These are phyloP conservation scores for Hyles euphorbiae DNA, from an alignment of 1,140 invertebrate species.

Conservation along the genomic window DNA sequence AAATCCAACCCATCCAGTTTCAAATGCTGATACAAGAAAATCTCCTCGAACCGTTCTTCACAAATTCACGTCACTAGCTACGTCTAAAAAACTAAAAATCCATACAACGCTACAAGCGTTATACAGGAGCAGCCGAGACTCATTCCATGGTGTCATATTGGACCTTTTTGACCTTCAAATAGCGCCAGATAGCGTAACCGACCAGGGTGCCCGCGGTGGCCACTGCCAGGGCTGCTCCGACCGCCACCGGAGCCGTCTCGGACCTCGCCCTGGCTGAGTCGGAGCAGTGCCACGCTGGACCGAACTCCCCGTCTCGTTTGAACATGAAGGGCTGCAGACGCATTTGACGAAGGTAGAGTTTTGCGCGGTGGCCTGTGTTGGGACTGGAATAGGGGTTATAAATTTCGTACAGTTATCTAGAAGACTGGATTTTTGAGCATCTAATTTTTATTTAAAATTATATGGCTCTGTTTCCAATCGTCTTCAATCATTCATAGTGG, in stretches of 20 bases:
- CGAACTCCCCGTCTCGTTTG: slow-evolving; percentile 76
- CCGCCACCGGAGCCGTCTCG: slow-evolving; percentile 90
- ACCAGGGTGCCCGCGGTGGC: slow-evolving; percentile 86
- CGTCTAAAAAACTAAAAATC: too few species aligned
- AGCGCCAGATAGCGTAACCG: slow-evolving; percentile 91
- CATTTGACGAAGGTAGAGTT: slow-evolving; percentile 76
- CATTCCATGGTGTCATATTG: slow-evolving; percentile 95
- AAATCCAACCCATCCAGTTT: background rate
- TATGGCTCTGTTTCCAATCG: too few species aligned
- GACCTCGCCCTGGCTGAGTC: slow-evolving; percentile 77
- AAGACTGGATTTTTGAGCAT: too few species aligned
- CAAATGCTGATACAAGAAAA: slow-evolving; percentile 6
- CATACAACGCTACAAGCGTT: too few species aligned
- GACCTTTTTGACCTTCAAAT: slow-evolving; percentile 92
- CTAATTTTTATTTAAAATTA: too few species aligned
- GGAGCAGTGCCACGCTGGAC: slow-evolving; percentile 76
- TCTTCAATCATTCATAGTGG: too few species aligned
- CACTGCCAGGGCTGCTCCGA: slow-evolving; percentile 89
- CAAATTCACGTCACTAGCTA: too few species aligned
- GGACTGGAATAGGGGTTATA: slow-evolving; percentile 31
- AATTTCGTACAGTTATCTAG: too few species aligned
- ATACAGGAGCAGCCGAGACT: slow-evolving; percentile 15
- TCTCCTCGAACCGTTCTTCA: slow-evolving; percentile 13
- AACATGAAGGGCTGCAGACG: slow-evolving; percentile 79
- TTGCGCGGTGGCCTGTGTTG: slow-evolving; percentile 67